Percentiles rank a stretch among this genome's conserved stretches.
Conservation (phyloP, 2,888 invertebrate species). For the Melitaea athalia region DNA sequence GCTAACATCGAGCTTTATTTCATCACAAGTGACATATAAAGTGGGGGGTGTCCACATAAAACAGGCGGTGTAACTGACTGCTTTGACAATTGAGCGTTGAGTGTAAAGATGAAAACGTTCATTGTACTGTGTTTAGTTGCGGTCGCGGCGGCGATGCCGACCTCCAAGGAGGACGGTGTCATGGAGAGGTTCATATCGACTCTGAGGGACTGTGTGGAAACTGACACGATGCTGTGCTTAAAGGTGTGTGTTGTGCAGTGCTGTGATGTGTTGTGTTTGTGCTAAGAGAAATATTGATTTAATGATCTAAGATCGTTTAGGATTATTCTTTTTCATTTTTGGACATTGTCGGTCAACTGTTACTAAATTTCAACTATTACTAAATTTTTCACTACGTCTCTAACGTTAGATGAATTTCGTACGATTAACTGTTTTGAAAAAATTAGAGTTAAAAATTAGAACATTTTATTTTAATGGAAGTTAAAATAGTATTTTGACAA, state of each 20-base stretch:
- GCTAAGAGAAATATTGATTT: not conserved
- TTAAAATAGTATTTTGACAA: too few species aligned
- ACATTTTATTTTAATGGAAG: too few species aligned
- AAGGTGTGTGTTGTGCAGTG: slow-evolving; percentile 85
- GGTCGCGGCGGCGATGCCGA: slow-evolving; percentile 64
- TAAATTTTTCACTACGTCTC: too few species aligned
- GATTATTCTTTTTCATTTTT: not conserved
- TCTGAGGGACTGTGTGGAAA: slow-evolving; percentile 86
- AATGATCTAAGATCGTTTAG: not conserved
- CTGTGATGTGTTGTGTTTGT: slow-evolving; percentile 51
- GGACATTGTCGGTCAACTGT: not conserved
- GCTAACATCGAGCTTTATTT: slow-evolving; percentile 56
- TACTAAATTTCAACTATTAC: too few species aligned
- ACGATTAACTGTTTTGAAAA: too few species aligned
- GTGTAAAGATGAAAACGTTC: slow-evolving; percentile 70
- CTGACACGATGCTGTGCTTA: slow-evolving; percentile 86
- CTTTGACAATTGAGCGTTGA: slow-evolving; percentile 72
- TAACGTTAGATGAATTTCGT: too few species aligned
- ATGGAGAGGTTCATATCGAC: slow-evolving; percentile 68
- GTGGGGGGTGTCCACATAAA: slow-evolving; percentile 74
- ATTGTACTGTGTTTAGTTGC: slow-evolving; percentile 64
- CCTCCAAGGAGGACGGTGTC: slow-evolving; percentile 66
- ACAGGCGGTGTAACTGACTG: slow-evolving; percentile 62
- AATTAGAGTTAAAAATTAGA: too few species aligned
- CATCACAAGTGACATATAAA: slow-evolving; percentile 72